Percentiles rank a stretch among this genome's conserved stretches.
These are phyloP conservation scores for Entomobrya multifasciata DNA, from an alignment of 2,888 invertebrate genomes.

Conservation along the genomic window DNA sequence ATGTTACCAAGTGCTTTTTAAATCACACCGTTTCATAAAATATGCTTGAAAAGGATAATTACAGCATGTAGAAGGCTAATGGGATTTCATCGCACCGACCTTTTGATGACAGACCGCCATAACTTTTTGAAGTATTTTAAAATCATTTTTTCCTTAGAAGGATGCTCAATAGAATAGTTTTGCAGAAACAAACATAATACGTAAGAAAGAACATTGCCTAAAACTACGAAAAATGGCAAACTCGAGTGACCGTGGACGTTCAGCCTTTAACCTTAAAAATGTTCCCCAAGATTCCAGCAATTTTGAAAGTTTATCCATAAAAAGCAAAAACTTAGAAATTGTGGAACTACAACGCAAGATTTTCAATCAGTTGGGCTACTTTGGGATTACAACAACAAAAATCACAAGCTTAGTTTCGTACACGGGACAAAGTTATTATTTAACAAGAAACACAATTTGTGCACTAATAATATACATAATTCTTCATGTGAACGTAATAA, in stretches of 20 bases:
- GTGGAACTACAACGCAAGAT: background rate
- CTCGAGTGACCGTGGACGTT: background rate
- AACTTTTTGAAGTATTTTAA: too few species aligned
- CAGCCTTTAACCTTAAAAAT: background rate
- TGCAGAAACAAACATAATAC: too few species aligned
- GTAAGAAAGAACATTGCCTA: too few species aligned
- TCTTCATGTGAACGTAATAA: background rate
- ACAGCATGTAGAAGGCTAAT: too few species aligned
- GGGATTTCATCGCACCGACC: too few species aligned
- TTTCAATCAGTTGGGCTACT: constrained; percentile 31
- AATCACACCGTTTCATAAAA: too few species aligned
- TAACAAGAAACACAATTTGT: background rate
- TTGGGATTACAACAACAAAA: constrained; percentile 28
- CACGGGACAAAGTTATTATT: background rate
- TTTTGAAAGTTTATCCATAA: background rate
- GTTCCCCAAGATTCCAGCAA: background rate
- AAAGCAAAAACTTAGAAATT: background rate
- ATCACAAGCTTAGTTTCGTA: background rate
- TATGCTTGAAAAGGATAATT: too few species aligned
- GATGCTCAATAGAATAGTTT: too few species aligned
- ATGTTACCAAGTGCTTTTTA: too few species aligned
- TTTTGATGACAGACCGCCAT: too few species aligned
- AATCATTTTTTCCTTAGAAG: too few species aligned
- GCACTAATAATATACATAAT: constrained; percentile 14
- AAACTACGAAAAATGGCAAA: too few species aligned